These are phyloP conservation scores for Hermetia illucens DNA, from an alignment of 1,140 invertebrate species.

Conservation along the genomic window DNA sequence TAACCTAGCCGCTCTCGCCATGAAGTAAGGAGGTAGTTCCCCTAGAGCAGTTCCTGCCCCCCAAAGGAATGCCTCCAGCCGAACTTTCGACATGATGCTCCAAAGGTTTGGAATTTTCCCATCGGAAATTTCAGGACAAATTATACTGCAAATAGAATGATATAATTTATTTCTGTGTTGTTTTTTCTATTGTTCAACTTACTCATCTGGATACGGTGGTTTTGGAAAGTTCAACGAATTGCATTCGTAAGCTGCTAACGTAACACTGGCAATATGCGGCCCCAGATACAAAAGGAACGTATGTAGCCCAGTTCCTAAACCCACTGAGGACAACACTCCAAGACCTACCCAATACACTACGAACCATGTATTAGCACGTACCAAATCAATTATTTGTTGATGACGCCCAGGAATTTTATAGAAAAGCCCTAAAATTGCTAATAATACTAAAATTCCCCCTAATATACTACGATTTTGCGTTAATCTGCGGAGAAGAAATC, in stretches of 20 bases:
- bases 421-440: constrained; percentile 29
- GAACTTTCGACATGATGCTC: constrained; percentile 91
- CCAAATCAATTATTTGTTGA: constrained; percentile 29
- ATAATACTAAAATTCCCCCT: constrained; percentile 24
- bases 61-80: constrained; percentile 97
- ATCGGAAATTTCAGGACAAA: constrained; percentile 54
- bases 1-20: constrained; percentile 82
- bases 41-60: constrained; percentile 94
- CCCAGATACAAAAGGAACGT: constrained; percentile 97
- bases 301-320: constrained; percentile 93
- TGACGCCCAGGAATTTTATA: constrained; percentile 34
- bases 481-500: constrained; percentile 31
- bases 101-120: constrained; percentile 45
- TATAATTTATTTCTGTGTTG: constrained; percentile 1
- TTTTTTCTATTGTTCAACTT: constrained; percentile 24
- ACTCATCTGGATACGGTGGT: constrained; percentile 78
- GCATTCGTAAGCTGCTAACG: constrained; percentile 96
- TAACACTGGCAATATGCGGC: constrained; percentile 85
- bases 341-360: constrained; percentile 89
- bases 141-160: constrained; percentile 40
- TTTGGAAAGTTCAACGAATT: constrained; percentile 86
- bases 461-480: constrained; percentile 36
- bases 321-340: constrained; percentile 92
- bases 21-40: constrained; percentile 93
- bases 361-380: constrained; percentile 46